These are phyloP conservation scores for Chironex yamaguchii DNA, from an alignment of 30 jellyfish, hydroid and myxozoan species.

Conservation along the genomic window DNA sequence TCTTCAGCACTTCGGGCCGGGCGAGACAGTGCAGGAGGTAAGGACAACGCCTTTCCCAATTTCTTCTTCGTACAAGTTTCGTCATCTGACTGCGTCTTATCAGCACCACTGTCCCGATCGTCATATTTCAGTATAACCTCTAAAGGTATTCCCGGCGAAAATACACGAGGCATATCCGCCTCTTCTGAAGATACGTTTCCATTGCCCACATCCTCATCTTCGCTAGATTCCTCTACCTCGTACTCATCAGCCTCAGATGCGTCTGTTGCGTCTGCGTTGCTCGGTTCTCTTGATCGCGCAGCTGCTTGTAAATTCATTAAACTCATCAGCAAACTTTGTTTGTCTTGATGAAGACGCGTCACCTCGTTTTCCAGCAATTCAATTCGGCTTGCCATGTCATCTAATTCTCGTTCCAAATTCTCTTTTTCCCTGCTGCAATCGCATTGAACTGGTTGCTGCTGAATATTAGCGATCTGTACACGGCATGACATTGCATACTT, in stretches of 20 bases:
- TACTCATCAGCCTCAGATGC: constrained; percentile 84
- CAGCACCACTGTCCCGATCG: background rate
- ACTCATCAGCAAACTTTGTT: constrained; percentile 94
- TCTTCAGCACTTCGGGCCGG: background rate
- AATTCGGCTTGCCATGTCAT: constrained; percentile 66
- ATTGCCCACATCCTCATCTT: constrained; percentile 2
- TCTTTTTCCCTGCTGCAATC: constrained; percentile 89
- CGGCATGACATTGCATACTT: constrained; percentile 95
- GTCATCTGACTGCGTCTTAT: background rate
- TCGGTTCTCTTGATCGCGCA: constrained; percentile 89
- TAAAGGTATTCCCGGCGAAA: background rate
- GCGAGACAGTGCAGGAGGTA: background rate
- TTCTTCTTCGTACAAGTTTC: background rate
- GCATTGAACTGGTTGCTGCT: constrained; percentile 63
- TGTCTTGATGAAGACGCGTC: constrained; percentile 92
- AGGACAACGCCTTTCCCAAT: background rate
- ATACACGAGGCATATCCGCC: background rate
- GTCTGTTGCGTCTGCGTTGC: constrained; percentile 79
- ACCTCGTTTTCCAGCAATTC: constrained; percentile 93
- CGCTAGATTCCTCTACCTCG: constrained; percentile 1
- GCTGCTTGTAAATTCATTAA: constrained; percentile 97
- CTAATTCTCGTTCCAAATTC: constrained; percentile 76
- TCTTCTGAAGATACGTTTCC: constrained; percentile 60
- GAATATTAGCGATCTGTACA: constrained; percentile 87
- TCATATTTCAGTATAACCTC: too few species aligned